phyloP scores from a whole-genome alignment of 2,113 vertebrate genomes.

The Pterocles burchelli region DNA sequence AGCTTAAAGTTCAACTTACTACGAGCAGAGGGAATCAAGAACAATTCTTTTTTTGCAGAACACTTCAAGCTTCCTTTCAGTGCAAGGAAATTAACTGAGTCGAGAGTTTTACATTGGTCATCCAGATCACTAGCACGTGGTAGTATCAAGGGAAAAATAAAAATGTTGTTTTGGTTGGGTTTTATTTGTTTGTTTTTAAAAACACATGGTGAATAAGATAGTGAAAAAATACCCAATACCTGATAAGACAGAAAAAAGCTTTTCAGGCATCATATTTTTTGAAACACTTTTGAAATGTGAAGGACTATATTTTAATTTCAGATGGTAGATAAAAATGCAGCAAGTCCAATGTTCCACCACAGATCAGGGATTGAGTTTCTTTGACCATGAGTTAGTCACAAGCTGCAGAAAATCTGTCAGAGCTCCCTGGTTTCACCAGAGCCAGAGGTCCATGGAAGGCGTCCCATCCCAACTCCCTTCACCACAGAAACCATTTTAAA shows the following conservation, averaged over 20 bases:
- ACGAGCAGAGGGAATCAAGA: constrained; percentile 44
- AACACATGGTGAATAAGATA: not conserved
- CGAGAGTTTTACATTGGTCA: not conserved
- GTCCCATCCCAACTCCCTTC: not conserved
- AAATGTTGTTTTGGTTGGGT: not conserved
- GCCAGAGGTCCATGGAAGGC: not conserved
- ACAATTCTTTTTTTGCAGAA: not conserved
- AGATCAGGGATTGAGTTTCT: not conserved
- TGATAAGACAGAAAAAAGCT: not conserved
- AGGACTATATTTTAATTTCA: not conserved
- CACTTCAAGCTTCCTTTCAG: not conserved
- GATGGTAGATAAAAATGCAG: not conserved
- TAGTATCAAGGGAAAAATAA: not conserved
- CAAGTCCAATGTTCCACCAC: not conserved
- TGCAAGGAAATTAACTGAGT: not conserved
- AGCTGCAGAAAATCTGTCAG: not conserved
- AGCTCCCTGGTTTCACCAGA: not conserved
- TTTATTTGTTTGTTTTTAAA: not conserved
- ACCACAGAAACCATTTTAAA: not conserved
- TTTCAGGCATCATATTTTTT: not conserved
- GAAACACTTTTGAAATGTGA: not conserved
- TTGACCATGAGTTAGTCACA: not conserved
- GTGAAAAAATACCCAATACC: not conserved
- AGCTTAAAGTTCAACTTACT: constrained; percentile 72
- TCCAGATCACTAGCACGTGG: not conserved